phyloP scores from a whole-genome alignment of 2,888 invertebrate species.

The Electrophaes corylata region DNA sequence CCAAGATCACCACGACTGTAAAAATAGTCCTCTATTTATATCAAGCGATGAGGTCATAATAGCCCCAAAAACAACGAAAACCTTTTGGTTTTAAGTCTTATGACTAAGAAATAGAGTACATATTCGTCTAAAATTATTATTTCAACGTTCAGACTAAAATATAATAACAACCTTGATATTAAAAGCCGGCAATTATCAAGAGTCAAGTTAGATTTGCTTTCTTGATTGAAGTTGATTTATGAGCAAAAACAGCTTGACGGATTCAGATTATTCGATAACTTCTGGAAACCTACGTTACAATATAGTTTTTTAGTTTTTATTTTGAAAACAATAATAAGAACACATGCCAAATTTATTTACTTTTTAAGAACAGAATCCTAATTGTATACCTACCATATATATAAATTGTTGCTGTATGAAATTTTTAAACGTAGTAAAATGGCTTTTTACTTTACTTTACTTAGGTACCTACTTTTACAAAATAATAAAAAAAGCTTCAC shows the following conservation, averaged over 20 bases:
- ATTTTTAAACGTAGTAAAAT: too few relatives aligned
- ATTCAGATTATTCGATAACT: slow-evolving; percentile 6
- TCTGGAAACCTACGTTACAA: slow-evolving; percentile 5
- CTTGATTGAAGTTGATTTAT: slow-evolving; percentile 28
- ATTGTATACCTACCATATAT: too few relatives aligned
- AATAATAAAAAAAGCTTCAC: too few relatives aligned
- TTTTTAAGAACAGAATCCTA: too few relatives aligned
- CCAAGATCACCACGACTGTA: too few relatives aligned
- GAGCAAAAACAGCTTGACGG: slow-evolving; percentile 14
- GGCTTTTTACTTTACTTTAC: too few relatives aligned
- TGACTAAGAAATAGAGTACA: not conserved
- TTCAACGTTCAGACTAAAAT: slow-evolving; percentile 1
- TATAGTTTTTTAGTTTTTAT: too few relatives aligned
- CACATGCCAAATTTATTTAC: too few relatives aligned
- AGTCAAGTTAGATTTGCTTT: slow-evolving; percentile 23
- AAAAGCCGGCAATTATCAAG: slow-evolving; percentile 24
- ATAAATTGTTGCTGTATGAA: too few relatives aligned
- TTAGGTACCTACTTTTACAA: too few relatives aligned
- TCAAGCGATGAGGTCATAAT: not conserved
- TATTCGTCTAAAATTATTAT: not conserved
- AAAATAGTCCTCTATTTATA: not conserved
- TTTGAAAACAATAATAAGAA: too few relatives aligned
- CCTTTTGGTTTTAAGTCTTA: not conserved
- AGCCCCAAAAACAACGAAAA: too few relatives aligned
- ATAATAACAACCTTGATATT: slow-evolving; percentile 12